Evolutionary conservation across 1,140 invertebrate genomes (phyloP).

Genomic region (Macrocentrus cingulum): DNA sequence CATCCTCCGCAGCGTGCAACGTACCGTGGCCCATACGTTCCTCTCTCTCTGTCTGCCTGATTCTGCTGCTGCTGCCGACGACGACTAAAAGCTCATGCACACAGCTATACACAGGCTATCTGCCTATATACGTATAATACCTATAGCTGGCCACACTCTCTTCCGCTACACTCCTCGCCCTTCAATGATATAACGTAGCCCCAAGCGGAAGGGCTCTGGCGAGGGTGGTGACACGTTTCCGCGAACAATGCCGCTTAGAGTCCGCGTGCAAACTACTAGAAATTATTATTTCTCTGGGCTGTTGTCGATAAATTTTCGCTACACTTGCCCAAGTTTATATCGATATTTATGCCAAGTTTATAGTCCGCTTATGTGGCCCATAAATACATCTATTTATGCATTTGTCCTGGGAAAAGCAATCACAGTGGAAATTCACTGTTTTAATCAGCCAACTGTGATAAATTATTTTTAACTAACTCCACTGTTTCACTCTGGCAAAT

Average conservation of each 20-base stretch:
- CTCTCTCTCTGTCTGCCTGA: background rate
- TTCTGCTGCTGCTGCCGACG: background rate
- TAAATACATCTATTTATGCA: too few relatives aligned
- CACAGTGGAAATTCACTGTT: too few relatives aligned
- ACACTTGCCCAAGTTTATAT: too few relatives aligned
- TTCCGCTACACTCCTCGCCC: background rate
- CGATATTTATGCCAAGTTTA: too few relatives aligned
- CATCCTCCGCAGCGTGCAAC: conserved; percentile 3
- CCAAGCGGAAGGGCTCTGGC: conserved; percentile 8
- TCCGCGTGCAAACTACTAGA: conserved; percentile 8
- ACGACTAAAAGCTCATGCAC: conserved; percentile 11
- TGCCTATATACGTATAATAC: background rate
- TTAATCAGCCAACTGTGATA: too few relatives aligned
- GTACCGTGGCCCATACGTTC: conserved; percentile 13
- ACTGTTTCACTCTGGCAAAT: too few relatives aligned
- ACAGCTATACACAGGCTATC: too few relatives aligned
- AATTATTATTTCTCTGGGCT: background rate
- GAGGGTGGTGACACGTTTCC: conserved; percentile 23
- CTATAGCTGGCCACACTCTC: background rate
- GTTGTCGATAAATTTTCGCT: too few relatives aligned
- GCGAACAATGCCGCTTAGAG: conserved; percentile 29
- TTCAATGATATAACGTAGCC: background rate
- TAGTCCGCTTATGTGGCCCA: too few relatives aligned
- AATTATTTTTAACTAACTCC: too few relatives aligned
- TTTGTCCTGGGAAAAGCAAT: too few relatives aligned